Percentiles rank a stretch among this genome's conserved stretches.
Conservation (phyloP, 2,888 invertebrate species). For the Mimas tiliae region DNA sequence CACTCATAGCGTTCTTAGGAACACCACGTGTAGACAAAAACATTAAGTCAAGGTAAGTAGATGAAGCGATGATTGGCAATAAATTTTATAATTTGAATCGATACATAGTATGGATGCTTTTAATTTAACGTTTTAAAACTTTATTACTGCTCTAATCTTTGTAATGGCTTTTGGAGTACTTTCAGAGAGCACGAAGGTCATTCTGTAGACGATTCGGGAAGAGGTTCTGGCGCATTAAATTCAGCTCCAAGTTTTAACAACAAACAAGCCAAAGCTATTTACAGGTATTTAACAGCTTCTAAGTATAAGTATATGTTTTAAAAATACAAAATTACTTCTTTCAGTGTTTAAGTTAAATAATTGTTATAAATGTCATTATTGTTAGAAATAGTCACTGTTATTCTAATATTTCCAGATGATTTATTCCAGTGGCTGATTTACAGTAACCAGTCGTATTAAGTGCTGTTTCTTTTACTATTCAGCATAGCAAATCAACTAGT, state of each 20-base stretch:
- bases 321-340: too few relatives aligned
- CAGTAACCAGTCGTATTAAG: neutral
- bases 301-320: neutral
- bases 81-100: neutral
- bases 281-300: slow-evolving; percentile 84
- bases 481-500: slow-evolving; percentile 96
- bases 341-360: too few relatives aligned
- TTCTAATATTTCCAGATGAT: too few relatives aligned
- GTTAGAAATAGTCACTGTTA: too few relatives aligned
- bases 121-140: slow-evolving; percentile 9
- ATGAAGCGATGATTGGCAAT: neutral
- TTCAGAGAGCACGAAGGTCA: slow-evolving; percentile 79
- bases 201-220: slow-evolving; percentile 83
- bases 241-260: slow-evolving; percentile 91
- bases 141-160: neutral
- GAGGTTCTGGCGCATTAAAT: slow-evolving; percentile 89
- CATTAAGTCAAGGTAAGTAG: slow-evolving; percentile 87
- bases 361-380: too few relatives aligned
- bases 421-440: too few relatives aligned
- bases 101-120: neutral
- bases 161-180: slow-evolving; percentile 29
- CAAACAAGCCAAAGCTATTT: slow-evolving; percentile 95
- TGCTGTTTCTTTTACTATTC: slow-evolving; percentile 28
- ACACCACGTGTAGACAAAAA: slow-evolving; percentile 94
- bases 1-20: slow-evolving; percentile 93